phyloP scores from a whole-genome alignment of 2,113 vertebrate genomes.

The Tragelaphus strepsiceros region DNA sequence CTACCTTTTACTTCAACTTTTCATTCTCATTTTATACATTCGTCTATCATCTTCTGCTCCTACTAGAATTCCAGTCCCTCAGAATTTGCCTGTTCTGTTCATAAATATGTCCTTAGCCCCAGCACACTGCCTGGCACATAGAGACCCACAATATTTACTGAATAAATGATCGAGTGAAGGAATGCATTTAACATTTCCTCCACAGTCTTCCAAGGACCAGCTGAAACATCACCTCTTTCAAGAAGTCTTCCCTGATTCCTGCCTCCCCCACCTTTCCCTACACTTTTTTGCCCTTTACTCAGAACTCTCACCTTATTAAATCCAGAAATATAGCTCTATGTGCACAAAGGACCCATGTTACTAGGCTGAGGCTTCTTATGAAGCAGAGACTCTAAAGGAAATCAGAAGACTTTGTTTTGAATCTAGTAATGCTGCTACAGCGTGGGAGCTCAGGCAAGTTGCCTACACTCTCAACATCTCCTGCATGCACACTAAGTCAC shows the following conservation, averaged over 20 bases:
- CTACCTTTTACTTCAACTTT: neutral
- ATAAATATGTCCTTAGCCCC: neutral
- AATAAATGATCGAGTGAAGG: neutral
- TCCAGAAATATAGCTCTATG: neutral
- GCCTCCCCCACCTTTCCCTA: neutral
- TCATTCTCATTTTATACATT: neutral
- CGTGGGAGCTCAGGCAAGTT: neutral
- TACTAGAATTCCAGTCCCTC: neutral
- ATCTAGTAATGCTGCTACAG: neutral
- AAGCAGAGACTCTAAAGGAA: neutral
- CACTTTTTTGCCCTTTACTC: neutral
- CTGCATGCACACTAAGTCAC: neutral
- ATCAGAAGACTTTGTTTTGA: neutral
- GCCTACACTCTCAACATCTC: neutral
- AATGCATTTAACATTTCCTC: neutral
- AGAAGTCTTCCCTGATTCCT: neutral
- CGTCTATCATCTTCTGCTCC: neutral
- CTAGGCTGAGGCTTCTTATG: neutral
- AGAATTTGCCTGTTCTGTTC: neutral
- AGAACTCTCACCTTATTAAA: neutral
- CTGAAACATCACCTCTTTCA: neutral
- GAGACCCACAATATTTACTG: neutral
- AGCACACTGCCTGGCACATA: accelerated
- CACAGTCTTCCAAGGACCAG: neutral
- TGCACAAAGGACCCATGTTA: neutral